Evolutionary conservation across 2,888 invertebrate species (phyloP).

Genomic region (Electrophaes corylata): DNA sequence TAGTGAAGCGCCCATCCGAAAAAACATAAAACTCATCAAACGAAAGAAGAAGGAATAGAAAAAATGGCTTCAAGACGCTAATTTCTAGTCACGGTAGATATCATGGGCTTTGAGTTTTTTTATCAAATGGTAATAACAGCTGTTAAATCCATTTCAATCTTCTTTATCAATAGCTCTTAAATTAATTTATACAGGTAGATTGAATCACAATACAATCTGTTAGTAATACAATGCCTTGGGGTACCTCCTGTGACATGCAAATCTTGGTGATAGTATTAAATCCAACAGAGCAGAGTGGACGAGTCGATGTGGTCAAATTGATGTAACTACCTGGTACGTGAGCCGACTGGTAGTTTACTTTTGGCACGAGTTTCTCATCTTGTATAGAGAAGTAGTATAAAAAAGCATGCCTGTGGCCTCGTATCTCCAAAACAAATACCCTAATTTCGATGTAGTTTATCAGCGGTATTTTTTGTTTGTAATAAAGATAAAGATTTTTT

Average conservation of each 20-base stretch:
- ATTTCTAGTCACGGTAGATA: too few relatives aligned
- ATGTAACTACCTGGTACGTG: slow-evolving; percentile 71
- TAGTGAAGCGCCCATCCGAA: too few relatives aligned
- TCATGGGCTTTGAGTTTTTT: too few relatives aligned
- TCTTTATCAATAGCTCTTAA: slow-evolving; percentile 37
- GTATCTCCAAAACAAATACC: not conserved
- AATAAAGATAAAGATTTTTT: too few relatives aligned
- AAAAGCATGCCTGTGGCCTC: too few relatives aligned
- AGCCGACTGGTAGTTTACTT: slow-evolving; percentile 45
- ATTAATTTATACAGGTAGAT: slow-evolving; percentile 64
- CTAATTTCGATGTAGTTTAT: too few relatives aligned
- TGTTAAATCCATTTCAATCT: slow-evolving; percentile 2
- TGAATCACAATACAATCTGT: slow-evolving; percentile 59
- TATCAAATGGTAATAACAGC: too few relatives aligned
- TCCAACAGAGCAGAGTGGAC: slow-evolving; percentile 68
- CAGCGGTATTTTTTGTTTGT: too few relatives aligned
- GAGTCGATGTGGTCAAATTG: slow-evolving; percentile 65
- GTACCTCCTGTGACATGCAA: slow-evolving; percentile 80
- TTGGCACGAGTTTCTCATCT: slow-evolving; percentile 6
- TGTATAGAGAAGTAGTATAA: too few relatives aligned
- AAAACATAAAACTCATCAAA: not conserved
- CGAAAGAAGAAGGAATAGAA: not conserved
- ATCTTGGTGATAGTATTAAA: slow-evolving; percentile 82
- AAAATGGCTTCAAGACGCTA: too few relatives aligned
- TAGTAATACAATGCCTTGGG: slow-evolving; percentile 64